Base-by-base conservation (phyloP, 2,888 invertebrate genomes). In the Artemia sinica region DNA sequence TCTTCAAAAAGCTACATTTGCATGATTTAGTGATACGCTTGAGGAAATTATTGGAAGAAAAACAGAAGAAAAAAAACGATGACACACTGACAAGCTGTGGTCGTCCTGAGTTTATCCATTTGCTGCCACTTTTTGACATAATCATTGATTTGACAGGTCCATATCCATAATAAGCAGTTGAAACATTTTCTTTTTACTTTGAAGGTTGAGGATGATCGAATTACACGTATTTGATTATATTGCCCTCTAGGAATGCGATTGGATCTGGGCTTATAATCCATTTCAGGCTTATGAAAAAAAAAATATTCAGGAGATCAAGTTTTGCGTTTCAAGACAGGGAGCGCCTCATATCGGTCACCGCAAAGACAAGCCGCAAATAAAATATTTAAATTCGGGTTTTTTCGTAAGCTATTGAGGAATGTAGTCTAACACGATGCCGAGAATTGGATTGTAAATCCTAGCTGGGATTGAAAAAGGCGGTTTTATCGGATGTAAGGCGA, bases 331-430 rank as follows among this genome's bases (percentile, higher is more conserved):
- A 58, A 58, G 58, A 58, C 58, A 18, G 58, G 58, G 58, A 58
- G 58, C 58, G 58, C 18, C 58, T 14, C 58, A 58, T 58, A 58
- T 58, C 58, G 58, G 58, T 58, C 58, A 58, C 58, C 58, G 58
- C 58, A 58, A 9, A 58, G 58, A 58, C 58, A 58, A 58, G 58
- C 58, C 58, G 58, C 58, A 58, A 28, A 28, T 58, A 58, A 58
- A 58, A 58, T 58, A 58, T 58, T 58, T 58, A 58, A 58, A 58
- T 58, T 58, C 58, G 58, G 18, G n/a, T 58, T 58, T 58, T 52
- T 58, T 58, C 28, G 4, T 58, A 14, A 58, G 58, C 58, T 18
- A 8, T n/a, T 58, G 58, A 14, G 58, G 58, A 58, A 58, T 58
- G 58, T 58, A n/a, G 58, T 14, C 18, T 18, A 58, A 58, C 58